A percentile compares a stretch with the other conserved stretches of the same genome.
phyloP scores from a whole-genome alignment of 2,888 invertebrate genomes.

The Abscondita cerata region DNA sequence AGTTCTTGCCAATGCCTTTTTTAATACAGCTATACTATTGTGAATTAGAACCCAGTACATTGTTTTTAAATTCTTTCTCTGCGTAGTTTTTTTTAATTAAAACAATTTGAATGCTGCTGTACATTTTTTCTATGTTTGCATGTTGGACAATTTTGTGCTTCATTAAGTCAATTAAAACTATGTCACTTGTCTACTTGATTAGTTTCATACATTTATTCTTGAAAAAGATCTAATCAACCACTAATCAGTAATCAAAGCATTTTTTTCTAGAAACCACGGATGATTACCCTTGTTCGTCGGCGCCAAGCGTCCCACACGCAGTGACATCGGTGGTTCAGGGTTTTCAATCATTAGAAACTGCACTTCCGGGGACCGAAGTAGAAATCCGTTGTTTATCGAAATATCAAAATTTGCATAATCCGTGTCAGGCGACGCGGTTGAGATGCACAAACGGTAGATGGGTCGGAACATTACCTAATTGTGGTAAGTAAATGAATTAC shows the following conservation, averaged over 20 bases:
- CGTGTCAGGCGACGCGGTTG: slow-evolving; percentile 51
- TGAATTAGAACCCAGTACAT: slow-evolving; percentile 15
- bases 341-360: slow-evolving; percentile 36
- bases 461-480: slow-evolving; percentile 54
- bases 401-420: slow-evolving; percentile 51
- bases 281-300: slow-evolving; percentile 32
- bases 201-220: slow-evolving; percentile 18
- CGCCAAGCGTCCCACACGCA: slow-evolving; percentile 38
- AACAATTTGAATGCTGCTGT: slow-evolving; percentile 14
- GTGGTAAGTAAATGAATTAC: slow-evolving; percentile 49
- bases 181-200: slow-evolving; percentile 14
- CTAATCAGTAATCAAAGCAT: slow-evolving; percentile 19
- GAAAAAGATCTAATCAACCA: slow-evolving; percentile 16
- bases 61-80: slow-evolving; percentile 16
- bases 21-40: slow-evolving; percentile 22
- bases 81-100: slow-evolving; percentile 9
- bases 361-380: slow-evolving; percentile 49
- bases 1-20: slow-evolving; percentile 24
- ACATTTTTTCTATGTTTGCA: slow-evolving; percentile 12
- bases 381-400: slow-evolving; percentile 52
- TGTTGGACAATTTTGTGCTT: slow-evolving; percentile 25
- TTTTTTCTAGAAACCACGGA: slow-evolving; percentile 25
- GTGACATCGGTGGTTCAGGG: slow-evolving; percentile 38
- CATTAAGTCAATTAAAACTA: slow-evolving; percentile 28
- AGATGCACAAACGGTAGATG: slow-evolving; percentile 55